Conservation (phyloP, 2,888 invertebrate species). For the Drosophila barbarae region DNA sequence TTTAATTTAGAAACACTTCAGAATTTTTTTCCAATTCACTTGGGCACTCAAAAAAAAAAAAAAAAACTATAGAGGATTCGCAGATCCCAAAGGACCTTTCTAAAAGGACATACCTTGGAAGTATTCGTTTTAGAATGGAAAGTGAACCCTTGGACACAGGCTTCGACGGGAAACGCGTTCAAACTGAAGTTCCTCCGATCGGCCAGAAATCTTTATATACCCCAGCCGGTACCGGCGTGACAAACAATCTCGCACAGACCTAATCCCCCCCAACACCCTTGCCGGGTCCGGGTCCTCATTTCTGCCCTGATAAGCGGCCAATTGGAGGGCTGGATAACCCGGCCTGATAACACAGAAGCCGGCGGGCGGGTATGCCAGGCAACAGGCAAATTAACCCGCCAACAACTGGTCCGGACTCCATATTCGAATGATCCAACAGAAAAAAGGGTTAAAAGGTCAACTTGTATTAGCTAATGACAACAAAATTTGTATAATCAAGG, state of each 20-base stretch:
- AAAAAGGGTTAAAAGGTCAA: background rate
- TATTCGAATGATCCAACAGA: background rate
- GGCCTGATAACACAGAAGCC: slow-evolving; percentile 25
- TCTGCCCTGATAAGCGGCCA: slow-evolving; percentile 48
- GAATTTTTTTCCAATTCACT: background rate
- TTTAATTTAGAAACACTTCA: background rate
- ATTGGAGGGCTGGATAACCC: slow-evolving; percentile 47
- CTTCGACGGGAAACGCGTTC: slow-evolving; percentile 34
- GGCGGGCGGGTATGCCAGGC: slow-evolving; percentile 5
- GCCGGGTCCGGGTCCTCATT: background rate
- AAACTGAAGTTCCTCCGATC: slow-evolving; percentile 45
- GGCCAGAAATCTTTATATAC: slow-evolving; percentile 55
- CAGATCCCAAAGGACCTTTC: background rate
- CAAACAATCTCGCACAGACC: slow-evolving; percentile 23
- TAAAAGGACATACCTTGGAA: slow-evolving; percentile 22
- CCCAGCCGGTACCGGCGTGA: slow-evolving; percentile 32
- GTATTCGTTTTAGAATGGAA: slow-evolving; percentile 2
- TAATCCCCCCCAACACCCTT: background rate
- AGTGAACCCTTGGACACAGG: slow-evolving; percentile 39
- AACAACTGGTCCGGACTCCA: background rate
- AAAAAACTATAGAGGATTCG: background rate
- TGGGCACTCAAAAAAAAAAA: slow-evolving; percentile 2
- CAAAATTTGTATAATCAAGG: background rate
- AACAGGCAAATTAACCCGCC: slow-evolving; percentile 25
- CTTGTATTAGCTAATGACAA: background rate